A percentile compares a stretch with the other conserved stretches of the same genome.
These are phyloP conservation scores for Aplidium turbinatum DNA, from an alignment of 23 tunicate genomes.

Conservation along the genomic window DNA sequence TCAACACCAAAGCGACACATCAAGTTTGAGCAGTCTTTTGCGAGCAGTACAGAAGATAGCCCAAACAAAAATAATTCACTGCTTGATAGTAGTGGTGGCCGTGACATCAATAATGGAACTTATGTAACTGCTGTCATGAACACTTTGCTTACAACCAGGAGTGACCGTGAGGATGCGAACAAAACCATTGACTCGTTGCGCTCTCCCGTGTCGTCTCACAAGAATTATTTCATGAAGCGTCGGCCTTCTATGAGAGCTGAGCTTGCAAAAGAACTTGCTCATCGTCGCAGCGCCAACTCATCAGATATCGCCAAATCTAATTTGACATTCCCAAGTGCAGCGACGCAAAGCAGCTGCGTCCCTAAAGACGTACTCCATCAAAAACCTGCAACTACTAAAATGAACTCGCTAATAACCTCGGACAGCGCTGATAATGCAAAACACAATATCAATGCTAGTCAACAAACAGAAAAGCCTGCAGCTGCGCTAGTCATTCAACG, in stretches of 20 bases:
- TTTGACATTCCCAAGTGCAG: background rate
- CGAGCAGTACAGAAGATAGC: too few relatives aligned
- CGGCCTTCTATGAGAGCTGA: constrained; percentile 51
- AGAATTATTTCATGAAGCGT: constrained; percentile 18
- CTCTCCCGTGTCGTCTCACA: constrained; percentile 13
- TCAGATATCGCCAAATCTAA: background rate
- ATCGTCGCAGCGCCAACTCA: background rate
- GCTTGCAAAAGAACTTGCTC: background rate
- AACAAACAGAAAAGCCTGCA: too few relatives aligned
- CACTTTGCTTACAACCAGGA: constrained; percentile 30
- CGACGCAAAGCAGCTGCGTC: background rate
- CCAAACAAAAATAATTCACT: background rate
- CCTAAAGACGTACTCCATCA: too few relatives aligned
- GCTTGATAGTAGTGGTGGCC: background rate
- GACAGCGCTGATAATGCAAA: too few relatives aligned
- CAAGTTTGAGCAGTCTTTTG: too few relatives aligned
- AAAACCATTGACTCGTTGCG: background rate
- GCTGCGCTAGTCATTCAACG: too few relatives aligned
- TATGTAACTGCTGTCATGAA: constrained; percentile 53
- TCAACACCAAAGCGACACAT: constrained; percentile 19
- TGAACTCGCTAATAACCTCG: too few relatives aligned
- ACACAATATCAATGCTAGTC: too few relatives aligned
- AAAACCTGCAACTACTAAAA: too few relatives aligned
- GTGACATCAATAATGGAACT: constrained; percentile 19
- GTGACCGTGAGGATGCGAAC: background rate